A percentile compares a stretch with the other conserved stretches of the same genome.
Conservation (phyloP, 2,113 vertebrate genomes). For the Cynocephalus volans region DNA sequence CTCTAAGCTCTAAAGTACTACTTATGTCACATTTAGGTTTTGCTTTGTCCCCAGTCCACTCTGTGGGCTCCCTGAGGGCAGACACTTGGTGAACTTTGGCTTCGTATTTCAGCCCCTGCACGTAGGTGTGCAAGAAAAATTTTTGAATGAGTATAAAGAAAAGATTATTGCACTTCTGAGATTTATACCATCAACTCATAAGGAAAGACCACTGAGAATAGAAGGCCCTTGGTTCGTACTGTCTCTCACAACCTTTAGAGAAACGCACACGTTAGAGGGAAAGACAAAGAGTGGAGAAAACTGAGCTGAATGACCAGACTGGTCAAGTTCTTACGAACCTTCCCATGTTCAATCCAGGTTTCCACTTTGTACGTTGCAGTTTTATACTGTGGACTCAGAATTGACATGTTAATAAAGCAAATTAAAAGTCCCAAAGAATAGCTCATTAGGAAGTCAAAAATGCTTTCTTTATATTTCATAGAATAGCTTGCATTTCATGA, state of each 20-base stretch:
- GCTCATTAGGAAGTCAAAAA: background rate
- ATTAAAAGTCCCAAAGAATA: background rate
- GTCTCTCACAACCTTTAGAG: background rate
- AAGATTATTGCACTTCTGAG: conserved; percentile 4
- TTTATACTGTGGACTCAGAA: background rate
- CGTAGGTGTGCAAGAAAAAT: background rate
- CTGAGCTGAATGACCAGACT: background rate
- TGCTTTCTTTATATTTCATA: background rate
- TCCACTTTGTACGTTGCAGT: background rate
- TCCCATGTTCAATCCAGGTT: background rate
- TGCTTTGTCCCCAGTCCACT: background rate
- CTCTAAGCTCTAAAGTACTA: background rate
- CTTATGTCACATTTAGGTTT: background rate
- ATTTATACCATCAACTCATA: background rate
- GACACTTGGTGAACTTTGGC: background rate
- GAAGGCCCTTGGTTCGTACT: background rate
- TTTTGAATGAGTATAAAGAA: background rate
- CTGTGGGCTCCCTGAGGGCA: background rate
- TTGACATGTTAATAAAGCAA: background rate
- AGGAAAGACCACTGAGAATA: background rate
- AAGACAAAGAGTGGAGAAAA: background rate
- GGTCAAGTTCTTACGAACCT: background rate
- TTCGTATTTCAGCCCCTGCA: background rate
- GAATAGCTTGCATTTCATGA: background rate
- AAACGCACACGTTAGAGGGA: background rate